phyloP scores from a whole-genome alignment of 2,888 invertebrate genomes.

The Dexiosoma caninum region DNA sequence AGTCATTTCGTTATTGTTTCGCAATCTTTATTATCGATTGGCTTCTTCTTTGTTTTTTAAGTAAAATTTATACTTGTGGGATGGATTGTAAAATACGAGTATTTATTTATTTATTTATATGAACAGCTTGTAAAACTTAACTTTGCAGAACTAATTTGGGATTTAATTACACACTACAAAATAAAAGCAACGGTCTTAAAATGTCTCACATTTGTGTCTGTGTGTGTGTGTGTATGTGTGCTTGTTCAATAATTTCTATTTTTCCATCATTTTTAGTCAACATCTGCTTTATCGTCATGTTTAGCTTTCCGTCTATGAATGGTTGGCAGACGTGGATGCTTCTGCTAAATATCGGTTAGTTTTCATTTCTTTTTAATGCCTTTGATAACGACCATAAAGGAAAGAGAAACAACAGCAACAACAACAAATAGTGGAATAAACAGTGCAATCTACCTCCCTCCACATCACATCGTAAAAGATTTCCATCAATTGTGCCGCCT shows the following conservation, averaged over 20 bases:
- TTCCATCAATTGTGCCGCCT: conserved; percentile 55
- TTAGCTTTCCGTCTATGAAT: neutral
- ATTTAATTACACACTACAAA: conserved; percentile 42
- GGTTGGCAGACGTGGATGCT: neutral
- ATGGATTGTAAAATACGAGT: neutral
- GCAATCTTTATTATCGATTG: neutral
- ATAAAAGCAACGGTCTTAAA: neutral
- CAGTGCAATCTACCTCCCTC: conserved; percentile 9
- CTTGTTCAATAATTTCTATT: neutral
- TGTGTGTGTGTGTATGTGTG: neutral
- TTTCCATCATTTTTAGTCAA: neutral
- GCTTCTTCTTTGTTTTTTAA: neutral
- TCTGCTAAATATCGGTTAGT: conserved; percentile 6
- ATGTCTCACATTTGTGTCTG: neutral
- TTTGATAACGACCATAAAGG: conserved; percentile 47
- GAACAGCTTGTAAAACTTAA: neutral
- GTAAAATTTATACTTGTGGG: too few species aligned
- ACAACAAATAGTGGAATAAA: neutral
- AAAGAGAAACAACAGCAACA: neutral
- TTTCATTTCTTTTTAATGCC: conserved; percentile 47
- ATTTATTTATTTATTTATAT: neutral
- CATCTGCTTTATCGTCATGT: neutral
- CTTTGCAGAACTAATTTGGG: conserved; percentile 50
- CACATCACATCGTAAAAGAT: conserved; percentile 42
- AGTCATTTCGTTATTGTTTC: too few species aligned